A percentile compares a stretch with the other conserved stretches of the same genome.
These are phyloP conservation scores for Hirudinaria manillensis DNA, from an alignment of 2,888 invertebrate species.

Conservation along the genomic window DNA sequence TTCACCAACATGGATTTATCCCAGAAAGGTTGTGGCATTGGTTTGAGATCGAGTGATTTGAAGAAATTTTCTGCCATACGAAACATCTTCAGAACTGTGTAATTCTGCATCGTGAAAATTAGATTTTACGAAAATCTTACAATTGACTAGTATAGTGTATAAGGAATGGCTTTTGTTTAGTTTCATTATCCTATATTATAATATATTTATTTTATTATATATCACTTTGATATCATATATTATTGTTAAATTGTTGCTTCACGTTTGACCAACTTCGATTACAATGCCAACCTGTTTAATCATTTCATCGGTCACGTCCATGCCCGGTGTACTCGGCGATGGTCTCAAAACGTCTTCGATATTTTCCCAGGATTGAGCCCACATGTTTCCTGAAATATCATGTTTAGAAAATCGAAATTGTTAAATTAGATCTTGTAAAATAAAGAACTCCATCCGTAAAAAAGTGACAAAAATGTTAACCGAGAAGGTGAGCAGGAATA, in stretches of 20 bases:
- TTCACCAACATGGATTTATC: constrained; percentile 66
- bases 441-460: background rate
- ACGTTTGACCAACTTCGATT: background rate
- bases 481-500: constrained; percentile 76
- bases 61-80: constrained; percentile 50
- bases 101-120: constrained; percentile 31
- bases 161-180: background rate
- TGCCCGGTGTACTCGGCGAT: constrained; percentile 65
- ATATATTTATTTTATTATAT: background rate
- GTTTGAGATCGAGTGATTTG: constrained; percentile 59
- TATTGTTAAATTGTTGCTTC: no score
- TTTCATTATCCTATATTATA: background rate
- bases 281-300: constrained; percentile 45
- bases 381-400: constrained; percentile 43
- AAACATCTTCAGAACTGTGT: constrained; percentile 37
- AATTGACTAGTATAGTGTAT: background rate
- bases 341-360: constrained; percentile 53
- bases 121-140: background rate
- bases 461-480: constrained; percentile 49
- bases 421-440: no score
- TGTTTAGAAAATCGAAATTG: no score
- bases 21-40: constrained; percentile 79
- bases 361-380: constrained; percentile 53
- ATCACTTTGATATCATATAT: no score
- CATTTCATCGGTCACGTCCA: constrained; percentile 76